A percentile compares a stretch with the other conserved stretches of the same genome.
These are phyloP conservation scores for Crematogaster levior DNA, from an alignment of 2,888 invertebrate species.

Conservation along the genomic window DNA sequence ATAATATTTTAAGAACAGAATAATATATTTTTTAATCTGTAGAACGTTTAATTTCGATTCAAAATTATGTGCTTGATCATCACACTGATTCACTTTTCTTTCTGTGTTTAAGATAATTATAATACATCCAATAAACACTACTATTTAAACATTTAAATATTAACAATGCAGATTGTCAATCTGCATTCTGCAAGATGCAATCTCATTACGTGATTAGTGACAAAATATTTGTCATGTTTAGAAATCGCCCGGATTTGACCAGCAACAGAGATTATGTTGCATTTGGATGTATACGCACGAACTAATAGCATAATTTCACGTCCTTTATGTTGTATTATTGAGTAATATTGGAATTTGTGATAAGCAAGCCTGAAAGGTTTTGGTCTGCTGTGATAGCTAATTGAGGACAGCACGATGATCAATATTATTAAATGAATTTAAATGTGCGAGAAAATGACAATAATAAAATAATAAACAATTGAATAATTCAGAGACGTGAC, in stretches of 20 bases:
- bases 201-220: background rate
- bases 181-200: no score
- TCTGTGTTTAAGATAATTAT: background rate
- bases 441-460: background rate
- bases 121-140: slow-evolving; percentile 10
- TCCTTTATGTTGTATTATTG: background rate
- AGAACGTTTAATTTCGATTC: background rate
- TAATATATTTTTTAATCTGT: background rate
- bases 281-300: slow-evolving; percentile 1
- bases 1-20: background rate
- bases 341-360: slow-evolving; percentile 19
- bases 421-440: slow-evolving; percentile 19
- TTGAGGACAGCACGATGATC: background rate
- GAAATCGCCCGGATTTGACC: slow-evolving; percentile 31
- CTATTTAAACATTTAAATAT: slow-evolving; percentile 10
- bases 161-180: slow-evolving; percentile 21
- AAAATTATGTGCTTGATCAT: background rate
- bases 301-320: slow-evolving; percentile 16
- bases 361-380: background rate
- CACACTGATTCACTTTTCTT: background rate
- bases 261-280: slow-evolving; percentile 27
- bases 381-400: slow-evolving; percentile 2
- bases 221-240: slow-evolving; percentile 24
- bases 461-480: slow-evolving; percentile 21
- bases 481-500: background rate